A percentile compares a stretch with the other conserved stretches of the same genome.
These are phyloP conservation scores for Triplophysa tibetana DNA, from an alignment of 2,113 vertebrate species.

Conservation along the genomic window DNA sequence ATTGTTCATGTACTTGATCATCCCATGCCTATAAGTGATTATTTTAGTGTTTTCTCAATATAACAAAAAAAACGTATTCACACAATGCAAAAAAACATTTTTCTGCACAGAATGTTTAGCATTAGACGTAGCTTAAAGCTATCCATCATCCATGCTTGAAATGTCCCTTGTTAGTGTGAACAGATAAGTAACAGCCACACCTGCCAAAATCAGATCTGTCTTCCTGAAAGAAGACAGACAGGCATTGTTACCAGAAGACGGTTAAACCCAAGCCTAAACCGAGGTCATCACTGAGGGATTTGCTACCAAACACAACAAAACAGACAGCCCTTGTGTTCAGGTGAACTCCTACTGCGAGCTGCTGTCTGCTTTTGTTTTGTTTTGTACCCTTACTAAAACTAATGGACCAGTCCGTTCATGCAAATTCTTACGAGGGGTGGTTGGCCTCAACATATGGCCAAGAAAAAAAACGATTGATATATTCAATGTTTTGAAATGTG, in stretches of 20 bases:
- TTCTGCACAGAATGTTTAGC: background rate
- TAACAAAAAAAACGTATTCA: background rate
- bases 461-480: background rate
- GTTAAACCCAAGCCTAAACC: conserved; percentile 41
- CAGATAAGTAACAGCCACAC: conserved; percentile 52
- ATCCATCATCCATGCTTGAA: conserved; percentile 4
- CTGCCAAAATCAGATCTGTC: conserved; percentile 41
- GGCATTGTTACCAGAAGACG: conserved; percentile 55
- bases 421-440: conserved; percentile 44
- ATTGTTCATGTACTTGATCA: background rate
- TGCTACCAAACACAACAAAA: conserved; percentile 33
- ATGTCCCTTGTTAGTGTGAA: conserved; percentile 39
- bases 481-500: background rate
- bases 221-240: conserved; percentile 50
- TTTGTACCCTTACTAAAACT: conserved; percentile 41
- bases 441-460: conserved; percentile 37
- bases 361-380: conserved; percentile 23
- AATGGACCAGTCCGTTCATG: conserved; percentile 51
- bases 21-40: background rate
- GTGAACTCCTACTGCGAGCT: conserved; percentile 21
- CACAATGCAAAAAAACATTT: background rate
- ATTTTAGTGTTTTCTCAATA: background rate
- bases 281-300: conserved; percentile 19
- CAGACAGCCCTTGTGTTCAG: conserved; percentile 36
- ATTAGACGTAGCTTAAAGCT: background rate